Evolutionary conservation across 2,797 vertebrate genomes (phyloP).

Genomic region (Pempheris klunzingeri): DNA sequence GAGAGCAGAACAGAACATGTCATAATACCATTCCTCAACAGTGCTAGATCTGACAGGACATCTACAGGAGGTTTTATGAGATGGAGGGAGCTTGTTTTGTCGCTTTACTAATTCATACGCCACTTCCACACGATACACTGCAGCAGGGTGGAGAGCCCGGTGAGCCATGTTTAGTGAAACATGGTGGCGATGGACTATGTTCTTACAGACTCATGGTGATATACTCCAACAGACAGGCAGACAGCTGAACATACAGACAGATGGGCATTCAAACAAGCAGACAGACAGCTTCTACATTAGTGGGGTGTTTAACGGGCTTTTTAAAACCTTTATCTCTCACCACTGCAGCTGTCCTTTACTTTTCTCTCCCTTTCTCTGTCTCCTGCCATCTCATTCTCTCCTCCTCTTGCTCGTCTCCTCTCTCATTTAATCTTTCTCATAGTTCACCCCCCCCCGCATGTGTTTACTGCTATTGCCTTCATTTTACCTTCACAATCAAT

Average conservation of each 20-base stretch:
- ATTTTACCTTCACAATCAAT: constrained; percentile 24
- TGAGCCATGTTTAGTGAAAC: constrained; percentile 47
- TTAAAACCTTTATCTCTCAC: constrained; percentile 74
- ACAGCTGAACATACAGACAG: constrained; percentile 34
- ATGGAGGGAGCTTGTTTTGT: constrained; percentile 72
- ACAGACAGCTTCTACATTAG: constrained; percentile 63
- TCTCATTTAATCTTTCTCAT: constrained; percentile 12
- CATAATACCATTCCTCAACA: constrained; percentile 65
- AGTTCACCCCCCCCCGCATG: constrained; percentile 1
- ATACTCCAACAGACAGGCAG: constrained; percentile 28
- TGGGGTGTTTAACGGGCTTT: constrained; percentile 80
- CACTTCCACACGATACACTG: constrained; percentile 38
- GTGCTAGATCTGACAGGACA: constrained; percentile 69
- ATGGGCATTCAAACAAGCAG: constrained; percentile 34
- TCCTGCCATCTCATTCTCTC: neutral
- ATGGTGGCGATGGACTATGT: constrained; percentile 32
- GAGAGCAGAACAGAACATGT: constrained; percentile 58
- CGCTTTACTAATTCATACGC: constrained; percentile 71
- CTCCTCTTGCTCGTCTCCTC: neutral
- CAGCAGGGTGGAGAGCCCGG: constrained; percentile 34
- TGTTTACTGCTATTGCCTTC: constrained; percentile 38
- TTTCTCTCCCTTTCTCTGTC: neutral
- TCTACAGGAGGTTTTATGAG: constrained; percentile 66
- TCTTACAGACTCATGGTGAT: constrained; percentile 22
- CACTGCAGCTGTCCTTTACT: constrained; percentile 26